Evolutionary conservation across 2,888 invertebrate genomes (phyloP), one percentile per base, ranked within the genome.

Genomic region (Melanophora roralis): DNA sequence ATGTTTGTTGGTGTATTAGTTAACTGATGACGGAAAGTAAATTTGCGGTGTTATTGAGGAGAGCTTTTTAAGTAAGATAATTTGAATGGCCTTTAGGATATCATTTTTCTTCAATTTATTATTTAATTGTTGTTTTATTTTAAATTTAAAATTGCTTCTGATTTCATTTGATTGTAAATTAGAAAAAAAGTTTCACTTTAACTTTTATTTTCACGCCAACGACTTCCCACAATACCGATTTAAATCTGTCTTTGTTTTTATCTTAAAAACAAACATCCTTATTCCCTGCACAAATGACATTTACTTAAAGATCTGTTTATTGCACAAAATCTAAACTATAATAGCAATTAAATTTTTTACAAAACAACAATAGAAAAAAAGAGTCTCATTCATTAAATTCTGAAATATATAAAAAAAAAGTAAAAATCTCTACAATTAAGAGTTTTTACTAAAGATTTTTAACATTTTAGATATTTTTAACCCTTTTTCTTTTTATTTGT

Each of bases 381-480:
- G 57, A 40, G n/a, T 16, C 53, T 27, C 62, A 23, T 72, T 64
- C 53, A 72, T 72, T 72, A 53, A 53, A 55, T 72, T 72, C 53
- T 9, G 43, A 43, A 62, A 72, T 51, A 72, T 62, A 72, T 59
- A 65, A 65, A 73, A 34, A 73, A 72, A 72, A 72, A 64, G 62
- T 65, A 40, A 59, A 74, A 65, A 43, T 65, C 59, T 49, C 65
- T 65, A 55, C 75, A 60, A 53, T 68, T 68, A 75, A 74, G 34
- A 65, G 21, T 65, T 49, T 65, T 38, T 49, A 40, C 65, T 65
- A 74, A 74, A 74, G 57, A 74, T 73, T 73, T 57, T 65, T 65
- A 74, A 65, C 65, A 57, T 74, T 74, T 74, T 51, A 34, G 38
- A 38, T 72, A 47, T 53, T 47, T 43, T 38, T 73, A 40, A 23